These are phyloP conservation scores for Whitmania pigra DNA, from an alignment of 1,140 invertebrate genomes.

Conservation along the genomic window DNA sequence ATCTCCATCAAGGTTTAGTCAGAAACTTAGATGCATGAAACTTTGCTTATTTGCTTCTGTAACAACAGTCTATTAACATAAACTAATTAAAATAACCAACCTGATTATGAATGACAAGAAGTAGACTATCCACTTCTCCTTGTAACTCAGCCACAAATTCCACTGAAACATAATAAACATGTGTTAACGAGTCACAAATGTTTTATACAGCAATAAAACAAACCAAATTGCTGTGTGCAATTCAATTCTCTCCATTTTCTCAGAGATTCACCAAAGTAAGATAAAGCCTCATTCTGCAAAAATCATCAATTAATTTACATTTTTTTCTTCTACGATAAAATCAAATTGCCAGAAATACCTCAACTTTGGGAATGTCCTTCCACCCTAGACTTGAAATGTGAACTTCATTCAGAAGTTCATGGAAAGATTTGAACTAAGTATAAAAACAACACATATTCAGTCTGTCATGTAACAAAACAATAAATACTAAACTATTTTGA, in stretches of 20 bases:
- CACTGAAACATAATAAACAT: slow-evolving; percentile 30
- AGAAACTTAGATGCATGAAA: background rate
- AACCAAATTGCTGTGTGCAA: slow-evolving; percentile 63
- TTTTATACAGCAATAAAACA: slow-evolving; percentile 23
- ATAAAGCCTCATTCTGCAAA: slow-evolving; percentile 49
- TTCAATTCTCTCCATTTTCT: slow-evolving; percentile 75
- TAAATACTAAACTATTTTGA: too few relatives aligned
- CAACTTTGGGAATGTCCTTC: background rate
- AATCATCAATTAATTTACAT: background rate
- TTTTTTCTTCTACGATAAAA: background rate
- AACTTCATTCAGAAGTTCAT: slow-evolving; percentile 3
- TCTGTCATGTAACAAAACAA: too few relatives aligned
- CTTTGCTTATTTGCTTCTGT: too few relatives aligned
- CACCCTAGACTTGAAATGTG: background rate
- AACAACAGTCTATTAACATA: background rate
- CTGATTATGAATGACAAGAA: slow-evolving; percentile 64
- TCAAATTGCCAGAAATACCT: background rate
- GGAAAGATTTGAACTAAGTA: background rate
- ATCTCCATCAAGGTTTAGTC: background rate
- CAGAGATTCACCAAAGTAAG: slow-evolving; percentile 65
- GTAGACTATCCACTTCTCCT: slow-evolving; percentile 56
- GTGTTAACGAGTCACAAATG: background rate
- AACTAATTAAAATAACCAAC: slow-evolving; percentile 26
- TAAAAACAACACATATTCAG: background rate
- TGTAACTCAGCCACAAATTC: slow-evolving; percentile 58